phyloP scores from a whole-genome alignment of 1,140 invertebrate species.

The Copidosoma floridanum region DNA sequence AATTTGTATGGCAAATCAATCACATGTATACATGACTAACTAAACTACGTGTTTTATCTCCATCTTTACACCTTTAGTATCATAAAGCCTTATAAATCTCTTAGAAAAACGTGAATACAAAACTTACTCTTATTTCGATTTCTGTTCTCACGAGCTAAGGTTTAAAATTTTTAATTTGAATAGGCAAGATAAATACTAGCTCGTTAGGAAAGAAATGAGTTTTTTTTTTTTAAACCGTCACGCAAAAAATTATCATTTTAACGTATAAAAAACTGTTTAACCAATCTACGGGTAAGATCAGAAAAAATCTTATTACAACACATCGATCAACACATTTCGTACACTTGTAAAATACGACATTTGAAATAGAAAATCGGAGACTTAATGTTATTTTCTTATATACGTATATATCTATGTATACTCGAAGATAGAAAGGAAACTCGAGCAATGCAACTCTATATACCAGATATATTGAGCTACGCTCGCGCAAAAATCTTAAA shows the following conservation, averaged over 20 bases:
- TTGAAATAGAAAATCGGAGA: constrained; percentile 27
- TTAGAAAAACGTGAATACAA: constrained; percentile 49
- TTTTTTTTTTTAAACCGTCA: neutral
- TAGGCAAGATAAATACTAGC: too few relatives aligned
- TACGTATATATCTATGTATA: constrained; percentile 10
- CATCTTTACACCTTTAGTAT: too few relatives aligned
- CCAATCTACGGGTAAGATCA: constrained; percentile 20
- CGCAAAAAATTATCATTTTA: neutral
- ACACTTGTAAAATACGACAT: constrained; percentile 15
- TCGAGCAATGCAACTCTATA: constrained; percentile 25
- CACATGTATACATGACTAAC: too few relatives aligned
- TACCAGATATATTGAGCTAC: constrained; percentile 30
- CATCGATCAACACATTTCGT: constrained; percentile 22
- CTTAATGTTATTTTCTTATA: constrained; percentile 15
- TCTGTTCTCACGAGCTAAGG: too few relatives aligned
- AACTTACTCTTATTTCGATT: constrained; percentile 34
- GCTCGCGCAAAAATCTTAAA: constrained; percentile 26
- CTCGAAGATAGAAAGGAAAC: constrained; percentile 25
- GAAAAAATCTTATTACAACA: constrained; percentile 20
- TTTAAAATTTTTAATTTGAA: too few relatives aligned
- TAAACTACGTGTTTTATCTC: too few relatives aligned
- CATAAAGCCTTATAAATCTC: constrained; percentile 42
- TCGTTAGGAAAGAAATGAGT: neutral
- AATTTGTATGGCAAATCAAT: too few relatives aligned
- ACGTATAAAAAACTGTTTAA: constrained; percentile 15